Evolutionary conservation across 1,140 invertebrate species (phyloP).

Genomic region (Zaprionus lachaisei): DNA sequence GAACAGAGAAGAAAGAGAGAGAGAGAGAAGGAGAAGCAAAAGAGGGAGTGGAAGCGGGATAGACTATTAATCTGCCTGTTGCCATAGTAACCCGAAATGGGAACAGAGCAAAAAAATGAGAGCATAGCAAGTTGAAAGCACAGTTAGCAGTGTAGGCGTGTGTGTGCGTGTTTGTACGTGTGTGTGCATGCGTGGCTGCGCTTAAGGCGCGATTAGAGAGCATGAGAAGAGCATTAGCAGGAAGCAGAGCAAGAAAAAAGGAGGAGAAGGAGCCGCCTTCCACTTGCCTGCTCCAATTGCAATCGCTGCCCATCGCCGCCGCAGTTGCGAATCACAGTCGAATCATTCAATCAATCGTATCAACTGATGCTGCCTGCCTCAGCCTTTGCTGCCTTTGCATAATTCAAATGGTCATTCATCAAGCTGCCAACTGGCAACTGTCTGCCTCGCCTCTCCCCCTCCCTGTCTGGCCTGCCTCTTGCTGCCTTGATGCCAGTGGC

Average conservation of each 20-base stretch:
- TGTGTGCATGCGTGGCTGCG: background rate
- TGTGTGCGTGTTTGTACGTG: background rate
- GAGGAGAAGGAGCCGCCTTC: background rate
- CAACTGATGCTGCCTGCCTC: constrained; percentile 9
- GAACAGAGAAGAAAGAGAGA: background rate
- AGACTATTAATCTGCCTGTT: constrained; percentile 40
- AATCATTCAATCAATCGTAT: constrained; percentile 45
- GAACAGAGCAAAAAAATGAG: constrained; percentile 11
- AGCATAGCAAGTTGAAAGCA: background rate
- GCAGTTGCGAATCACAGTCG: constrained; percentile 12
- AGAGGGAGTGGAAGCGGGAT: background rate
- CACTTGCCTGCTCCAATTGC: background rate
- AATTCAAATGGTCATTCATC: constrained; percentile 42
- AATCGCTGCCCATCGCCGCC: background rate
- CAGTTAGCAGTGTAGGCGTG: background rate
- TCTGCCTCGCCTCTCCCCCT: background rate
- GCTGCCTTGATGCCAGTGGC: constrained; percentile 26
- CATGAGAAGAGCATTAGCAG: background rate
- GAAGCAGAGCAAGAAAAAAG: background rate
- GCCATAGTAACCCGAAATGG: constrained; percentile 14
- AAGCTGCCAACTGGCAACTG: constrained; percentile 28
- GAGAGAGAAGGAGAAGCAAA: background rate
- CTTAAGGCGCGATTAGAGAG: constrained; percentile 10
- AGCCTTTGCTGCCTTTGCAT: constrained; percentile 22
- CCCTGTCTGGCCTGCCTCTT: background rate